Conservation (phyloP, 2,888 invertebrate species). For the Euplagia quadripunctaria region DNA sequence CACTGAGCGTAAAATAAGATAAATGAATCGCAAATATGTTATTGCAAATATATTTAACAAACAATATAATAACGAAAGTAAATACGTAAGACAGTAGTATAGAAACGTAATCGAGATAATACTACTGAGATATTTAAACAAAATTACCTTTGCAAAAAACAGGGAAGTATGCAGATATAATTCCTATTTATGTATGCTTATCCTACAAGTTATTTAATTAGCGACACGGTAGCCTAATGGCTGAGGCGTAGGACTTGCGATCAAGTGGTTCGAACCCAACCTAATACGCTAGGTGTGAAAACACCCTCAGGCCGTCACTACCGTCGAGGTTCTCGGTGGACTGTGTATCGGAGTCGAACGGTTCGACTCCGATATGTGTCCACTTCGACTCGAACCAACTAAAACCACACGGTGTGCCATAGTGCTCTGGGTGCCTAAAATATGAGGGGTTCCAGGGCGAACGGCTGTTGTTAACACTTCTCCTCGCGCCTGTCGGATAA, state of each 20-base stretch:
- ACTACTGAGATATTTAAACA: not conserved
- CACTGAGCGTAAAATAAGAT: conserved; percentile 37
- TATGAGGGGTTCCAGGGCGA: too few relatives aligned
- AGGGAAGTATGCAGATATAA: not conserved
- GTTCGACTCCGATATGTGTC: too few relatives aligned
- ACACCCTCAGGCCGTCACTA: too few relatives aligned
- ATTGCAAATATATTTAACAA: conserved; percentile 33
- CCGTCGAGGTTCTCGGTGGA: too few relatives aligned
- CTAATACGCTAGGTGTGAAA: too few relatives aligned
- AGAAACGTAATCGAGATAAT: conserved; percentile 8
- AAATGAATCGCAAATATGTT: conserved; percentile 30
- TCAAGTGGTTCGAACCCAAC: too few relatives aligned
- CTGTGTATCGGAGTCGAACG: too few relatives aligned
- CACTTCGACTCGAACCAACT: too few relatives aligned
- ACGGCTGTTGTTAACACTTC: too few relatives aligned
- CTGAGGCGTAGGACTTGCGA: not conserved
- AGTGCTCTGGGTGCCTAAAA: too few relatives aligned
- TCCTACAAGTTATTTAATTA: not conserved
- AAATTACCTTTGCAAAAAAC: conserved; percentile 10
- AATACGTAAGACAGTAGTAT: conserved; percentile 7
- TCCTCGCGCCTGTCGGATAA: too few relatives aligned
- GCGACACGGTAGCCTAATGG: not conserved
- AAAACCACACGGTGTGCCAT: too few relatives aligned
- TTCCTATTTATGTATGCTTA: not conserved
- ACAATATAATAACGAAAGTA: conserved; percentile 11